Evolutionary conservation across 2,113 vertebrate genomes (phyloP).

Genomic region (Sapajus apella): DNA sequence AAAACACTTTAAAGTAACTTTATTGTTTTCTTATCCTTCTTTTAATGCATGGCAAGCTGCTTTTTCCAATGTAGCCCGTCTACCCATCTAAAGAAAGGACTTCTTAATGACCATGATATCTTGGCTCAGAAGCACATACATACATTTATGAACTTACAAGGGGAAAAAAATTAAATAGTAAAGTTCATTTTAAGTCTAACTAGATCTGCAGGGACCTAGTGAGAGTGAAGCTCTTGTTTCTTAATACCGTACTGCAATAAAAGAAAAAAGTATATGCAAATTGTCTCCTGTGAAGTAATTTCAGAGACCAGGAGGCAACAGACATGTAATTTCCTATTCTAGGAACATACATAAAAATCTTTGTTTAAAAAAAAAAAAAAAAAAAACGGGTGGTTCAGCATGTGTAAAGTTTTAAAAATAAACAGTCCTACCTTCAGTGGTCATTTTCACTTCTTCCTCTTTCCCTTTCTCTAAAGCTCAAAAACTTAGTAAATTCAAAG

Average conservation of each 20-base stretch:
- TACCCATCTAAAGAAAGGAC: neutral
- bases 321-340: conserved; percentile 68
- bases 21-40: neutral
- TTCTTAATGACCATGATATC: neutral
- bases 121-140: neutral
- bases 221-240: neutral
- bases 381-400: conserved; percentile 33
- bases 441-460: conserved; percentile 59
- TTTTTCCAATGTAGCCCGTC: neutral
- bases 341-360: conserved; percentile 54
- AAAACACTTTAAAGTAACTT: neutral
- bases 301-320: conserved; percentile 54
- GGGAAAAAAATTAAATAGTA: neutral
- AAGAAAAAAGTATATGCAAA: conserved; percentile 48
- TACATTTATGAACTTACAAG: neutral
- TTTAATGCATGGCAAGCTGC: neutral
- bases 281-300: conserved; percentile 51
- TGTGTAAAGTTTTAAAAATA: conserved; percentile 59
- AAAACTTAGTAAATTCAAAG: conserved; percentile 47
- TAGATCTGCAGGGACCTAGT: neutral
- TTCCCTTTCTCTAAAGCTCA: conserved; percentile 49
- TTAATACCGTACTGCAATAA: neutral
- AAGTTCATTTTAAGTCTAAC: neutral
- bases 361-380: conserved; percentile 2
- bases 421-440: conserved; percentile 54